Conservation (phyloP, 1,140 invertebrate genomes). For the Phymastichus coffea region DNA sequence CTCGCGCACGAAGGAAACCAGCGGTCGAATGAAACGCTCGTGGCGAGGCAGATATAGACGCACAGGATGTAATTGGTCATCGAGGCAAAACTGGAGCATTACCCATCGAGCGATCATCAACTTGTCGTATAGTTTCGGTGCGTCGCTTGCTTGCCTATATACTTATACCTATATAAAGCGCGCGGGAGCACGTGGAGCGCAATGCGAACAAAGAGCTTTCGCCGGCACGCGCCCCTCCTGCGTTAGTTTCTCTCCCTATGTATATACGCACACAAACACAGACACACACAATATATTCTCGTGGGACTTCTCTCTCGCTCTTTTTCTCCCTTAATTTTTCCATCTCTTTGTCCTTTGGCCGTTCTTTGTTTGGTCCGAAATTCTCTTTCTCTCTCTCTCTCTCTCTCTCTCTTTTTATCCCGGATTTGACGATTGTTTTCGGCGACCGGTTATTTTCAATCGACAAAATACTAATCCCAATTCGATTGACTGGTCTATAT, state of each 20-base stretch:
- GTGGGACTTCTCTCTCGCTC: constrained; percentile 14
- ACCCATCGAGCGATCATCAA: too few relatives aligned
- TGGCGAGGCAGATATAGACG: too few relatives aligned
- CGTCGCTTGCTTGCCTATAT: too few relatives aligned
- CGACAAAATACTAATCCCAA: too few relatives aligned
- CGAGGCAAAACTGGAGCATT: too few relatives aligned
- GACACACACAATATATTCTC: constrained; percentile 12
- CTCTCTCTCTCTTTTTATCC: constrained; percentile 17
- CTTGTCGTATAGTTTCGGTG: too few relatives aligned
- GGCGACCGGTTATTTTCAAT: too few relatives aligned
- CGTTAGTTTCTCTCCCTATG: neutral
- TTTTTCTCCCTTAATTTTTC: constrained; percentile 21
- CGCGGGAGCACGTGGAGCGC: neutral
- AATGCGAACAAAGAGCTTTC: constrained; percentile 27
- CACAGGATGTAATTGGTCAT: too few relatives aligned
- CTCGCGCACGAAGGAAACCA: too few relatives aligned
- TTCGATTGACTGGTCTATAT: too few relatives aligned
- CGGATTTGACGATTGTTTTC: constrained; percentile 18
- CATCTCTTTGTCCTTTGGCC: constrained; percentile 18
- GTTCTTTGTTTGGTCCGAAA: constrained; percentile 12
- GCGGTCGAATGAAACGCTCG: too few relatives aligned
- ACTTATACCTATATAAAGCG: too few relatives aligned
- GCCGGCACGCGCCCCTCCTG: constrained; percentile 3
- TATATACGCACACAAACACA: neutral
- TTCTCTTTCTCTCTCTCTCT: neutral